These are phyloP conservation scores for Clepsis dumicolana DNA, from an alignment of 2,888 invertebrate species.

Conservation along the genomic window DNA sequence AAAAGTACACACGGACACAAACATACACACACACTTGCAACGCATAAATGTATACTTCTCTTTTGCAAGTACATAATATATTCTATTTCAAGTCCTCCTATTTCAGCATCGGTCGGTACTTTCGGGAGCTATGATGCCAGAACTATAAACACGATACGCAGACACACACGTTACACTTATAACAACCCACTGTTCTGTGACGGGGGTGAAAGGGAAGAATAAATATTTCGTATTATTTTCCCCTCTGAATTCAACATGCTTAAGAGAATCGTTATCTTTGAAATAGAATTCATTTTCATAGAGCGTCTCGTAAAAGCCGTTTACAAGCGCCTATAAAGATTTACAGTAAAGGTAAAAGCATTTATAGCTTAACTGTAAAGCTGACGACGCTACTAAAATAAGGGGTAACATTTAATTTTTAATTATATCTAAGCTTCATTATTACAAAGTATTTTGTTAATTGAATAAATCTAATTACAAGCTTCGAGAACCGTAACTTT, in stretches of 20 bases:
- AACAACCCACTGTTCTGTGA: no score
- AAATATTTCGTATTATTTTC: no score
- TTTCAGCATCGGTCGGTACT: no score
- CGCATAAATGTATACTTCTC: no score
- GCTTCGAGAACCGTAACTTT: neutral
- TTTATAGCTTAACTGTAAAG: constrained; percentile 52
- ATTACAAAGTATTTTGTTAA: constrained; percentile 45
- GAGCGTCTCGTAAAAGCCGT: constrained; percentile 52
- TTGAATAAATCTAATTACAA: neutral
- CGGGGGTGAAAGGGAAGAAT: no score
- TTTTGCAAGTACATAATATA: no score
- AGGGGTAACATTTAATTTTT: constrained; percentile 24
- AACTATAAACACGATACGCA: no score
- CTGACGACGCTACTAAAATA: constrained; percentile 52
- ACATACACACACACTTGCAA: no score
- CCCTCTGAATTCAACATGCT: neutral
- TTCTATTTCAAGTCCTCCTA: no score
- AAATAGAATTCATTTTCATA: constrained; percentile 42
- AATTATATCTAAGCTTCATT: constrained; percentile 48
- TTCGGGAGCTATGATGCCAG: no score
- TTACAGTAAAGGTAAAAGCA: constrained; percentile 50
- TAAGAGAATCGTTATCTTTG: constrained; percentile 18
- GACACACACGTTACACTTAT: no score
- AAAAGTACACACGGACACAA: no score
- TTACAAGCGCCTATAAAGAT: constrained; percentile 42